Evolutionary conservation across 2,888 invertebrate genomes (phyloP), one percentile per base, ranked within the genome.

Genomic region (Lasioglossum villosulum): DNA sequence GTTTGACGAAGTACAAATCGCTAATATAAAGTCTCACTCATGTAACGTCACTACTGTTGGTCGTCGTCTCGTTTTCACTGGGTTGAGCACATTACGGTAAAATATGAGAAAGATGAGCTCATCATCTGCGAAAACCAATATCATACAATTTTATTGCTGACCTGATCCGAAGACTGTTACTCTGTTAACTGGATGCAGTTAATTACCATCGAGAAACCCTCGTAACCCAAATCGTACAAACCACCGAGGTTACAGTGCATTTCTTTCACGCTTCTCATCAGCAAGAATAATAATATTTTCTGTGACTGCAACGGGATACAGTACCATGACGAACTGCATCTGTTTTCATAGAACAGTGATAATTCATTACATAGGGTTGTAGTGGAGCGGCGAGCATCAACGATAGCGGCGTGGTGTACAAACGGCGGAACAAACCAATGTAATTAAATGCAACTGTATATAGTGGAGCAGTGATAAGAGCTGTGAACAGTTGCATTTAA

Each of bases 131-230:
- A 63, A 27, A 63, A 34, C 16, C 30, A 30, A 16, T 8, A 1
- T n/a, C n/a, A 16, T 4, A 45, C 16, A 45, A 14, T 30, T 27
- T 34, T 34, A 30, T n/a, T 23, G 0, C 16, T 16, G 45, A 45
- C 4, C 16, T 16, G 56, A n/a, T 10, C 27, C 27, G 10, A 14
- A 14, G 4, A 59, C 27, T 1, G 14, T 12, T 59, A 27, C 6
- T 59, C 48, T 48, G 27, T 59, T 59, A 59, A 27, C 4, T 14
- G 27, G 27, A 59, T 34, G 6, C 1, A 0, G 30, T 63, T 6
- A 34, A 30, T 63, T 63, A 63, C 63, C 63, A 63, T 63, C 19
- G 63, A 63, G 19, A 63, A 63, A 30, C 63, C 63, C 27, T 63
- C 63, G 30, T 63, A 34, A 63, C 63, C 2, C 27, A 30, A 5